Evolutionary conservation across 1,140 invertebrate species (phyloP).

Genomic region (Pachyrhynchus sulphureomaculatus): DNA sequence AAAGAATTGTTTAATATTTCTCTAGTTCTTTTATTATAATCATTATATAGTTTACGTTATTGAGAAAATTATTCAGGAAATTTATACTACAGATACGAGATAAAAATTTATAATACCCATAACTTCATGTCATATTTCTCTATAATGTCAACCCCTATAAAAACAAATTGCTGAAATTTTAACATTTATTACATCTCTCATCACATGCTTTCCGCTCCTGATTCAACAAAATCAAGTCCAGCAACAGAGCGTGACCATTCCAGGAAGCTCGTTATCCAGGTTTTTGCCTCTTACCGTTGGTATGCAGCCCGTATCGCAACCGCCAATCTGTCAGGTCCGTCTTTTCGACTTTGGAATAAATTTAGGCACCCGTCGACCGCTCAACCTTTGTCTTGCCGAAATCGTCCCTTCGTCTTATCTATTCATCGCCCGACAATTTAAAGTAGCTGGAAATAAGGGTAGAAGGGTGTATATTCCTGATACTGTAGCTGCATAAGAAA

Average conservation of each 20-base stretch:
- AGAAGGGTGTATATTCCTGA: neutral
- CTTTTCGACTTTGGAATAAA: slow-evolving; percentile 23
- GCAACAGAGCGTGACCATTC: slow-evolving; percentile 13
- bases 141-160: too few species aligned
- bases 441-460: slow-evolving; percentile 2
- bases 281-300: slow-evolving; percentile 3
- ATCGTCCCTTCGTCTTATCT: slow-evolving; percentile 24
- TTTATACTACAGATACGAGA: too few species aligned
- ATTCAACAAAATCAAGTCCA: slow-evolving; percentile 17
- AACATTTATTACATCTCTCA: neutral
- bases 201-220: slow-evolving; percentile 1
- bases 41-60: too few species aligned
- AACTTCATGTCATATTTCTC: too few species aligned
- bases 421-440: slow-evolving; percentile 27
- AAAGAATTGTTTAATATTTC: too few species aligned
- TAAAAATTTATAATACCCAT: too few species aligned
- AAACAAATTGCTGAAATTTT: neutral
- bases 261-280: slow-evolving; percentile 20
- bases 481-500: too few species aligned
- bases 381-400: slow-evolving; percentile 16
- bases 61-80: too few species aligned
- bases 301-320: slow-evolving; percentile 12
- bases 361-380: slow-evolving; percentile 9
- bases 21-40: too few species aligned
- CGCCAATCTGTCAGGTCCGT: slow-evolving; percentile 25